phyloP scores from a whole-genome alignment of 2,888 invertebrate species.

The Rhabditophanes sp. region DNA sequence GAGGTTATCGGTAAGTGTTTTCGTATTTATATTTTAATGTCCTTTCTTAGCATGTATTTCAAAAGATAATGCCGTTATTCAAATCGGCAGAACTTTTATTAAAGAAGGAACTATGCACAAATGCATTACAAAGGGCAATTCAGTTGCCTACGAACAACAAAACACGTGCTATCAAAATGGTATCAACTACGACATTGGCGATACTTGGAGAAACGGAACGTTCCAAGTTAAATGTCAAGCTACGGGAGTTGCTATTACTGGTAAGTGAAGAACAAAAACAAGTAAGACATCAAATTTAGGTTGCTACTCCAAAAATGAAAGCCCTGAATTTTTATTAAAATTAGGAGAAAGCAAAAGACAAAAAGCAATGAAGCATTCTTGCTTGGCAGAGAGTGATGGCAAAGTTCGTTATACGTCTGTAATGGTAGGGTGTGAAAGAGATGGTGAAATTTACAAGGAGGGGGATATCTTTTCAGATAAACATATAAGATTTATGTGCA shows the following conservation, averaged over 20 bases:
- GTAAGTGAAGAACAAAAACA: no score
- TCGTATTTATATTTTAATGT: no score
- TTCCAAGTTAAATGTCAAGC: slow-evolving; percentile 34
- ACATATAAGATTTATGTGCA: slow-evolving; percentile 38
- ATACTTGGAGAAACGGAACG: slow-evolving; percentile 36
- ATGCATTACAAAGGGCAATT: slow-evolving; percentile 29
- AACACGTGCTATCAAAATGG: slow-evolving; percentile 40
- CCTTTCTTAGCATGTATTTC: slow-evolving; percentile 31
- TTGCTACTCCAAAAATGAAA: slow-evolving; percentile 33
- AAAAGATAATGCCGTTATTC: slow-evolving; percentile 38
- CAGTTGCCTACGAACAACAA: slow-evolving; percentile 41
- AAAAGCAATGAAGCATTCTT: slow-evolving; percentile 34
- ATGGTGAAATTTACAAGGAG: slow-evolving; percentile 25
- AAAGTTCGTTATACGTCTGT: slow-evolving; percentile 31
- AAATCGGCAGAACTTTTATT: slow-evolving; percentile 31
- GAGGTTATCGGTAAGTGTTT: slow-evolving; percentile 36
- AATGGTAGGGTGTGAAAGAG: slow-evolving; percentile 37
- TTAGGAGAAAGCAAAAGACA: no score
- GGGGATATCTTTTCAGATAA: slow-evolving; percentile 40
- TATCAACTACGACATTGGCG: slow-evolving; percentile 37
- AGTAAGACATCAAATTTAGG: no score
- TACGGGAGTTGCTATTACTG: slow-evolving; percentile 31
- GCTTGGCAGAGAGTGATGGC: slow-evolving; percentile 28
- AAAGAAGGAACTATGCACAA: slow-evolving; percentile 23
- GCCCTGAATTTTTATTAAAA: no score